A percentile compares a stretch with the other conserved stretches of the same genome.
Conservation (phyloP, 2,888 invertebrate species). For the Melinaea menophilus region DNA sequence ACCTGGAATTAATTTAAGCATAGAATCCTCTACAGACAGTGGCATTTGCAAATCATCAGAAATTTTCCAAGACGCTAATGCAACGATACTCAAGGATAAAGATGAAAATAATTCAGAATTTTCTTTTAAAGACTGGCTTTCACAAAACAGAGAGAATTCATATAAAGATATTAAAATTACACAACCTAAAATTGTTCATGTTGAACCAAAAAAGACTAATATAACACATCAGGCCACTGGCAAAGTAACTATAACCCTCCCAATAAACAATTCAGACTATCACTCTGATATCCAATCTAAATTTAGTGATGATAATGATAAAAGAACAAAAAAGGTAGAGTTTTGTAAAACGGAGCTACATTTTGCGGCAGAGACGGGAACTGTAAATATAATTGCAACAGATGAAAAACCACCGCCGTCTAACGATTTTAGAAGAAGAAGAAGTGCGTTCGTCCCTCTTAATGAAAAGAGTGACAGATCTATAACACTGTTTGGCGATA, state of each 20-base stretch:
- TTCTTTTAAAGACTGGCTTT: slow-evolving; percentile 66
- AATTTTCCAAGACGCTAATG: slow-evolving; percentile 62
- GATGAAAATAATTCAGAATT: slow-evolving; percentile 49
- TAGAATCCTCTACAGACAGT: slow-evolving; percentile 88
- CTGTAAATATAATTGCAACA: slow-evolving; percentile 91
- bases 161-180: slow-evolving; percentile 49
- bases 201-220: slow-evolving; percentile 51
- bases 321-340: slow-evolving; percentile 85
- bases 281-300: slow-evolving; percentile 42
- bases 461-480: slow-evolving; percentile 70
- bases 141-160: slow-evolving; percentile 55
- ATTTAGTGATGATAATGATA: slow-evolving; percentile 57
- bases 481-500: slow-evolving; percentile 82
- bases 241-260: slow-evolving; percentile 66
- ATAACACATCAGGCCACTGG: slow-evolving; percentile 62
- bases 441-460: slow-evolving; percentile 74
- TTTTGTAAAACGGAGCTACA: slow-evolving; percentile 94
- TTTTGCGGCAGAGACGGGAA: slow-evolving; percentile 90
- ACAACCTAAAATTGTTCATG: slow-evolving; percentile 42
- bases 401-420: slow-evolving; percentile 92
- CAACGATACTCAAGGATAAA: slow-evolving; percentile 37
- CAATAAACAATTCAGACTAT: slow-evolving; percentile 51
- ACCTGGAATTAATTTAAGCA: slow-evolving; percentile 69
- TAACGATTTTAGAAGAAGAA: slow-evolving; percentile 85
- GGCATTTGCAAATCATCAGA: slow-evolving; percentile 86